Conservation (phyloP, 2,888 invertebrate genomes). For the Sphaerophoria rueppellii region DNA sequence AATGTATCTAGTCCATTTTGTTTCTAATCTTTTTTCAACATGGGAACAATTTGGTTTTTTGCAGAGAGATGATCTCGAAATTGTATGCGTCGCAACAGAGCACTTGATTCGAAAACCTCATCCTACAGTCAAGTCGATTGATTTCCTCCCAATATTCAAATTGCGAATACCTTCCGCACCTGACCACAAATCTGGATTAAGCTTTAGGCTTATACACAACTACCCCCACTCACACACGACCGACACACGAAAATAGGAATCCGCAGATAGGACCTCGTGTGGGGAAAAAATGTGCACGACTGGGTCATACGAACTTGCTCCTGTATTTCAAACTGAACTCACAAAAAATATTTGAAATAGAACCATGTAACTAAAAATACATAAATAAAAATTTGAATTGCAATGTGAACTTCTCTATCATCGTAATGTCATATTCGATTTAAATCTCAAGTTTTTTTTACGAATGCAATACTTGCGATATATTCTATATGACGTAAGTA, state of each 20-base stretch:
- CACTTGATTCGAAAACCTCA: not conserved
- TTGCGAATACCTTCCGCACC: constrained; percentile 12
- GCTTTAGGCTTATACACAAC: constrained; percentile 41
- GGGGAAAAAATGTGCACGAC: no score
- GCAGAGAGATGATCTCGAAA: not conserved
- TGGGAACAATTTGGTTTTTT: not conserved
- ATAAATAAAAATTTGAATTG: no score
- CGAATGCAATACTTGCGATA: no score
- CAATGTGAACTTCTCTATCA: no score
- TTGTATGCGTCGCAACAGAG: not conserved
- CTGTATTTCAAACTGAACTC: no score
- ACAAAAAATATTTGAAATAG: no score
- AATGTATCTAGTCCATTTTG: no score
- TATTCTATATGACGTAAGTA: no score
- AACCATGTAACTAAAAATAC: no score
- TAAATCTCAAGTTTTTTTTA: no score
- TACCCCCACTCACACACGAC: not conserved
- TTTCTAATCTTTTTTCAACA: not conserved
- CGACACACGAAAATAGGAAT: constrained; percentile 10
- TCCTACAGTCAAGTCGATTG: constrained; percentile 35
- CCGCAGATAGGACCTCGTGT: constrained; percentile 9
- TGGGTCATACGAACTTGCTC: no score
- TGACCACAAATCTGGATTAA: constrained; percentile 57
- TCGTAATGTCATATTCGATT: no score
- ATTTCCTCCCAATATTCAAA: constrained; percentile 19